Evolutionary conservation across 2,113 vertebrate species (phyloP).

Genomic region (Bettongia penicillata): DNA sequence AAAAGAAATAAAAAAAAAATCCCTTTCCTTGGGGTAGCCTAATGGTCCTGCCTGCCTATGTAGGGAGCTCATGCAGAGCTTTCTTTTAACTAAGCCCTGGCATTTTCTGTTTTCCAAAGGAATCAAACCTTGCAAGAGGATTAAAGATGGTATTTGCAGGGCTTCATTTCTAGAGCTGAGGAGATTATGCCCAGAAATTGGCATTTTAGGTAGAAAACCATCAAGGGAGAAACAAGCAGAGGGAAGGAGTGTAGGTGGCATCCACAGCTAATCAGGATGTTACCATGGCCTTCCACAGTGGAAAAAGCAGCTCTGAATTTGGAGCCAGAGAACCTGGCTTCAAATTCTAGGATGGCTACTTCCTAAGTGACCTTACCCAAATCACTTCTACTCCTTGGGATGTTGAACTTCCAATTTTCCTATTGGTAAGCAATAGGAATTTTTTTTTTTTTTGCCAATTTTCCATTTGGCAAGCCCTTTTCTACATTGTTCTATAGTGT

Average conservation of each 20-base stretch:
- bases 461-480: too few relatives aligned
- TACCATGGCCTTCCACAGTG: background rate
- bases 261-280: background rate
- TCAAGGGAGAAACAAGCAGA: fast-evolving
- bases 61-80: fast-evolving
- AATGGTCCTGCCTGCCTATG: background rate
- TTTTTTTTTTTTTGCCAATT: background rate
- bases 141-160: too few relatives aligned
- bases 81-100: background rate
- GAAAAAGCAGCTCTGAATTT: background rate
- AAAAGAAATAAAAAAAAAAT: background rate
- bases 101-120: background rate
- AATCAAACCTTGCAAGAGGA: background rate
- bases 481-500: background rate
- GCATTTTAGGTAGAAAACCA: background rate
- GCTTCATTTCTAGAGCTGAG: background rate
- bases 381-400: background rate
- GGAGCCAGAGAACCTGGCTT: too few relatives aligned
- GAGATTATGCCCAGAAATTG: background rate
- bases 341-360: too few relatives aligned
- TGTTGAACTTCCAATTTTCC: background rate
- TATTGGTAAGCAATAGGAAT: too few relatives aligned
- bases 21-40: background rate
- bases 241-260: background rate
- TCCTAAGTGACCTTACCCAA: too few relatives aligned